Evolutionary conservation across 2,888 invertebrate genomes (phyloP), one percentile per base, ranked within the genome.

Genomic region (Zele albiditarsus): DNA sequence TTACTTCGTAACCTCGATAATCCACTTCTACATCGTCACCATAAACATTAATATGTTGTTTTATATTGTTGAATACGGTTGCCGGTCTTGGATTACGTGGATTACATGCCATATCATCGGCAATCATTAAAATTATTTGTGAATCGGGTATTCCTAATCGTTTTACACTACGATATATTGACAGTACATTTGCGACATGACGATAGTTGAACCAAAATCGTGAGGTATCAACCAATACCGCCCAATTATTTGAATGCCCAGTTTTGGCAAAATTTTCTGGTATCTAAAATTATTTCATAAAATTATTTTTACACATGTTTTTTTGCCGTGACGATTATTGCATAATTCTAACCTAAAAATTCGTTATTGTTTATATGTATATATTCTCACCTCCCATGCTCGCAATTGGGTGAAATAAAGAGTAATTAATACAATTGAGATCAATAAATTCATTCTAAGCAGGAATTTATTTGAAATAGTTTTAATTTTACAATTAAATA

Each of bases 151-250:
- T 99, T n/a, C 99, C 99, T 3, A 99, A 91, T 20, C 99, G 92
- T 90, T 99, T 99, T 0, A 99, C 98, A 87, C 98, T 98, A 14
- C 98, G 93, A 88, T 99, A 99, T 78, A 99, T 97, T 0, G 99
- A 99, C 23, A 99, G 90, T 0, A 99, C 99, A 89, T 99, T 99
- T 3, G 99, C 98, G 38, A 99, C 98, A 93, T 99, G 99, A 6
- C 99, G 93, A 89, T 99, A 99, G 89, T 99, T 99, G 88, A 99
- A 99, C 99, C 99, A 99, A 90, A 99, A 99, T 74, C 99, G 91
- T 0, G 98, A 99, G 0, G 99, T 99, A 89, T 99, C 99, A 0
- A 99, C 99, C 72, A 99, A 90, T 16, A 99, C 98, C 0, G 99
- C 99, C 99, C 99, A 99, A 90, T 99, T 99, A 88, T 99, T 99